phyloP scores from a whole-genome alignment of 2,113 vertebrate species.

The Chaenocephalus aceratus region DNA sequence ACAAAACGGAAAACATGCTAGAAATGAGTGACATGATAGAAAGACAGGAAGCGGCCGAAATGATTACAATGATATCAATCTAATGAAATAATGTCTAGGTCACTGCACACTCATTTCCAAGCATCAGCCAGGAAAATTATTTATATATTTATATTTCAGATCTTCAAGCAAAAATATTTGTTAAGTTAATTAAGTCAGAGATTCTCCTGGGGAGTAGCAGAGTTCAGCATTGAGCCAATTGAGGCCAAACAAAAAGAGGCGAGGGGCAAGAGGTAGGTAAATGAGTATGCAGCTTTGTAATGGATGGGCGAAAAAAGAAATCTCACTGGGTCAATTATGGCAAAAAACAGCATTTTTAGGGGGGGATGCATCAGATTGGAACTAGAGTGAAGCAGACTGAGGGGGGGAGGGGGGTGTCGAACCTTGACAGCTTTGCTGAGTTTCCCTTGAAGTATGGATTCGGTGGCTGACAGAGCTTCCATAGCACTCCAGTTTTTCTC shows the following conservation, averaged over 20 bases:
- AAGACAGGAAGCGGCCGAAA: constrained; percentile 51
- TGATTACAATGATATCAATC: constrained; percentile 65
- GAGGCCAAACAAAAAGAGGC: constrained; percentile 26
- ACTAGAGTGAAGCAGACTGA: constrained; percentile 88
- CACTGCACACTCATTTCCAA: constrained; percentile 84
- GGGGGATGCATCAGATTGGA: constrained; percentile 87
- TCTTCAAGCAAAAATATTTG: constrained; percentile 27
- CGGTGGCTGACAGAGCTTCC: constrained; percentile 99
- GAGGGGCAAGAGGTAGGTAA: constrained; percentile 53
- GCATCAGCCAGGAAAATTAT: constrained; percentile 7
- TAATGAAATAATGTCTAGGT: constrained; percentile 58
- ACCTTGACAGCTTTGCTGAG: constrained; percentile 99
- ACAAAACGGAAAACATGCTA: constrained; percentile 70
- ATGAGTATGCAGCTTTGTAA: constrained; percentile 84
- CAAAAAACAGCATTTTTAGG: constrained; percentile 60
- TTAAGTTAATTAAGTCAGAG: constrained; percentile 11
- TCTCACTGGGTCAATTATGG: constrained; percentile 71
- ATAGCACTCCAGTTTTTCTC: constrained; percentile 99
- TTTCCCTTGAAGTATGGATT: constrained; percentile 99
- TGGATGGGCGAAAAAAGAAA: constrained; percentile 61
- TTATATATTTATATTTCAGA: constrained; percentile 20
- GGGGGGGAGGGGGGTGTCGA: constrained; percentile 86
- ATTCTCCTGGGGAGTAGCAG: constrained; percentile 9
- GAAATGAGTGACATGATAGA: constrained; percentile 61
- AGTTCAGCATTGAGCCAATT: constrained; percentile 49